A percentile compares a stretch with the other conserved stretches of the same genome.
Evolutionary conservation across 2,113 vertebrate genomes (phyloP).

Genomic region (Callipepla californica): DNA sequence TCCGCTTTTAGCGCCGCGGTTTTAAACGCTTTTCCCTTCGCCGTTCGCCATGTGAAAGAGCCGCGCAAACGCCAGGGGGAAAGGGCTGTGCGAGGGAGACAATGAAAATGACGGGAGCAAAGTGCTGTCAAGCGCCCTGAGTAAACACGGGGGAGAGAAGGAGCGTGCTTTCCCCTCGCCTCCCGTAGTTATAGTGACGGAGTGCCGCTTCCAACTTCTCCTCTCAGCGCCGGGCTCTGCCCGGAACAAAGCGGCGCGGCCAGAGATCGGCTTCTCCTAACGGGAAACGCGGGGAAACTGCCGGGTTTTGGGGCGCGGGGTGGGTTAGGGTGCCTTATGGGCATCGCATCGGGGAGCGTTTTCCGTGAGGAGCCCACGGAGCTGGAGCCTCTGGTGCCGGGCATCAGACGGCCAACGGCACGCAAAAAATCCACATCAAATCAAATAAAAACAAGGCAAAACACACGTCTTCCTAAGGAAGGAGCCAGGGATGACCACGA

Average conservation of each 20-base stretch:
- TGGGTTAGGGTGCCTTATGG: neutral
- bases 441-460: neutral
- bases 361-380: fast-evolving
- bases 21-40: neutral
- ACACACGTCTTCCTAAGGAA: neutral
- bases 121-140: conserved; percentile 7
- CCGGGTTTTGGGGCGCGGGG: neutral
- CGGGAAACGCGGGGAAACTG: neutral
- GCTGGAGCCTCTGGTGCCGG: neutral
- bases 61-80: neutral
- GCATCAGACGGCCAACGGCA: neutral
- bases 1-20: neutral
- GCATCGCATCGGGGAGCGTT: neutral
- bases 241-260: neutral
- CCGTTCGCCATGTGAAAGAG: neutral
- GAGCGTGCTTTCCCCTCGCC: neutral
- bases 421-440: neutral
- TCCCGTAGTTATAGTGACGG: neutral
- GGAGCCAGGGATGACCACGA: neutral
- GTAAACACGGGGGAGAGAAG: neutral
- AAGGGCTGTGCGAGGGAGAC: neutral
- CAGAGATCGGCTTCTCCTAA: neutral
- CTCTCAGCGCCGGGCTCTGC: neutral
- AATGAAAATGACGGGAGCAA: neutral
- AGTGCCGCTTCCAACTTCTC: neutral